A percentile compares a stretch with the other conserved stretches of the same genome.
Conservation (phyloP, 2,888 invertebrate species). For the Zaprionus lineosus region DNA sequence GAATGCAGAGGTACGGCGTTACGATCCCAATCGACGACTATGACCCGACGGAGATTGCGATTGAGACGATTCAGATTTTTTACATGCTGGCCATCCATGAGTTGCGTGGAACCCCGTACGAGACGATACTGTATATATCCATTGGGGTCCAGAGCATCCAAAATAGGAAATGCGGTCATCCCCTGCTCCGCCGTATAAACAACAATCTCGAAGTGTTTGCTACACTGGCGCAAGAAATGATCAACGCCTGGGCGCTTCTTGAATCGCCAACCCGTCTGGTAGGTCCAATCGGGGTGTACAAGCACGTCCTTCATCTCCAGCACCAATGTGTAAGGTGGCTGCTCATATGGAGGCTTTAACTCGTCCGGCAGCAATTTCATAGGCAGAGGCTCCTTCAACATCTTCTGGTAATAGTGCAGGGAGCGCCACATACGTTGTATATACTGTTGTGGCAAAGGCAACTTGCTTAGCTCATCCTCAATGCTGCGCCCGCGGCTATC, state of each 20-base stretch:
- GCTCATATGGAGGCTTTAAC: conserved; percentile 92
- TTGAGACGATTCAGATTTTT: conserved; percentile 94
- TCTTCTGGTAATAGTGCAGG: conserved; percentile 88
- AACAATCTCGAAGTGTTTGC: conserved; percentile 96
- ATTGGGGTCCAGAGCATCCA: conserved; percentile 96
- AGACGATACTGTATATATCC: conserved; percentile 94
- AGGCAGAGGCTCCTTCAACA: conserved; percentile 96
- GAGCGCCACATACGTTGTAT: conserved; percentile 88
- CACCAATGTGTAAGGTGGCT: conserved; percentile 97
- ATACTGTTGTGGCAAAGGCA: conserved; percentile 88
- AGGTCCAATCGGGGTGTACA: conserved; percentile 99
- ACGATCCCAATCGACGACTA: conserved; percentile 97
- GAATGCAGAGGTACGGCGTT: conserved; percentile 93
- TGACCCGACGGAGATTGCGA: conserved; percentile 92
- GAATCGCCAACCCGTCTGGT: conserved; percentile 98
- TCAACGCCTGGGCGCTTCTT: conserved; percentile 99
- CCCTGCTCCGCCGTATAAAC: conserved; percentile 98
- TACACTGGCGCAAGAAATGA: conserved; percentile 94
- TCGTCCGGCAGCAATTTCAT: conserved; percentile 96
- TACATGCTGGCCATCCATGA: conserved; percentile 95
- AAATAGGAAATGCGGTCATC: conserved; percentile 96
- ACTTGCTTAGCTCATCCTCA: conserved; percentile 88
- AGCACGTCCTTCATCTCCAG: conserved; percentile 97
- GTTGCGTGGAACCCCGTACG: conserved; percentile 97
- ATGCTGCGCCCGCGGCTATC: conserved; percentile 89